Conservation (phyloP, 2,113 vertebrate genomes). For the Seriola rivoliana region DNA sequence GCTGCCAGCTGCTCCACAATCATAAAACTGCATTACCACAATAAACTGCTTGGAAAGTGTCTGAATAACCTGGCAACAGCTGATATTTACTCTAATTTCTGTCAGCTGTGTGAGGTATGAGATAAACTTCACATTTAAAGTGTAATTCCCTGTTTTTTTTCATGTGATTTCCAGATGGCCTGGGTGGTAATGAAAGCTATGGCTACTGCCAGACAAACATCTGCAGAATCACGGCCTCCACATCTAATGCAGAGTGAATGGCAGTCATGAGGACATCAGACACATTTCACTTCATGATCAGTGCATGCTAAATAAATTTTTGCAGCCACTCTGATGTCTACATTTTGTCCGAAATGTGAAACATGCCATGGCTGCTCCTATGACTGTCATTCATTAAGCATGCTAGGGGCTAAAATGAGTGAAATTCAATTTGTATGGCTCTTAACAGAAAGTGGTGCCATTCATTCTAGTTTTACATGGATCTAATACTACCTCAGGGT, state of each 20-base stretch:
- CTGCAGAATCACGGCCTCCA: slow-evolving; percentile 14
- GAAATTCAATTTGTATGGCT: slow-evolving; percentile 20
- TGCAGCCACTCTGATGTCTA: slow-evolving; percentile 14
- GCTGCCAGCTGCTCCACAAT: slow-evolving; percentile 19
- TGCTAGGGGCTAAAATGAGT: background rate
- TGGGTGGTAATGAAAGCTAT: background rate
- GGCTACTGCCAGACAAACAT: slow-evolving; percentile 16
- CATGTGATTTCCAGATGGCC: slow-evolving; percentile 12
- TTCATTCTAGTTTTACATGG: slow-evolving; percentile 19
- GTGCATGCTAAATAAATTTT: slow-evolving; percentile 10
- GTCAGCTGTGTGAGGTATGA: slow-evolving; percentile 16
- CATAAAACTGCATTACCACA: slow-evolving; percentile 9
- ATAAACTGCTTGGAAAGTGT: slow-evolving; percentile 17
- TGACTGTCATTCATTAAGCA: slow-evolving; percentile 15
- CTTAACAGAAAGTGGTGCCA: slow-evolving; percentile 16
- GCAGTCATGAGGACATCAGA: slow-evolving; percentile 26
- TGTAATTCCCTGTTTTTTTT: slow-evolving; percentile 5
- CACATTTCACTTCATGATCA: background rate
- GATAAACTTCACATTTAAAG: slow-evolving; percentile 18
- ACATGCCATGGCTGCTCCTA: background rate
- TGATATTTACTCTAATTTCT: slow-evolving; percentile 10
- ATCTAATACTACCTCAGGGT: slow-evolving; percentile 5
- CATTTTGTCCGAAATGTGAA: slow-evolving; percentile 2
- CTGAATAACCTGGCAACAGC: slow-evolving; percentile 8
- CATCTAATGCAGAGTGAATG: slow-evolving; percentile 17